Conservation (phyloP, 2,113 vertebrate species). For the Indri indri region DNA sequence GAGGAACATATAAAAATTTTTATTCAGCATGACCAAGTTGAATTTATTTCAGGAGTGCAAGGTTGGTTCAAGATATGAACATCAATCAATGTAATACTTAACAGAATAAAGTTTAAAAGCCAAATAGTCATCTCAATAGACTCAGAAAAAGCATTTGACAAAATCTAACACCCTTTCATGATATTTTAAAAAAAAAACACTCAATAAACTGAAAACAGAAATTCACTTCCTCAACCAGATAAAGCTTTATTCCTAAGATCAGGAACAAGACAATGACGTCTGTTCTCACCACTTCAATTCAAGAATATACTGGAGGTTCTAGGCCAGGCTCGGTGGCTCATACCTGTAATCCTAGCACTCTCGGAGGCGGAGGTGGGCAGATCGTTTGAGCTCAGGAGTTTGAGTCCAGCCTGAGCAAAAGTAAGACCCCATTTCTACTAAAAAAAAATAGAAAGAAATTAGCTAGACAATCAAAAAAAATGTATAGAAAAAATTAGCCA, state of each 20-base stretch:
- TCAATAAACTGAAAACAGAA: not conserved
- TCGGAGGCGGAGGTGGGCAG: too few relatives aligned
- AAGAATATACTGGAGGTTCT: not conserved
- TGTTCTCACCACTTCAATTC: not conserved
- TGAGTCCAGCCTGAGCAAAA: too few relatives aligned
- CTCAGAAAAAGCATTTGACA: not conserved
- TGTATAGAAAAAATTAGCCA: too few relatives aligned
- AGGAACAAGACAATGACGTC: not conserved
- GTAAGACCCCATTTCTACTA: too few relatives aligned
- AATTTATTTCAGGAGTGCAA: not conserved
- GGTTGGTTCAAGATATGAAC: slow-evolving; percentile 22
- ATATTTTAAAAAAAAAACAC: not conserved
- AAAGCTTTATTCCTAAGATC: not conserved
- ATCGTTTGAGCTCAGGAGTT: too few relatives aligned
- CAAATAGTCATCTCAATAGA: not conserved
- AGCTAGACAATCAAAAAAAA: too few relatives aligned
- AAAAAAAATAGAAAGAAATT: too few relatives aligned
- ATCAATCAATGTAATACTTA: not conserved
- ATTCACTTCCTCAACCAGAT: not conserved
- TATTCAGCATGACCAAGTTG: not conserved
- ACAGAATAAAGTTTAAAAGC: not conserved
- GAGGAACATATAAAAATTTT: not conserved
- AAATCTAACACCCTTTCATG: not conserved
- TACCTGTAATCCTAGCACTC: too few relatives aligned
- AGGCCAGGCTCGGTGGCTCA: too few relatives aligned